These are phyloP conservation scores for Poecile montanus DNA, from an alignment of 2,797 vertebrate species.

Conservation along the genomic window DNA sequence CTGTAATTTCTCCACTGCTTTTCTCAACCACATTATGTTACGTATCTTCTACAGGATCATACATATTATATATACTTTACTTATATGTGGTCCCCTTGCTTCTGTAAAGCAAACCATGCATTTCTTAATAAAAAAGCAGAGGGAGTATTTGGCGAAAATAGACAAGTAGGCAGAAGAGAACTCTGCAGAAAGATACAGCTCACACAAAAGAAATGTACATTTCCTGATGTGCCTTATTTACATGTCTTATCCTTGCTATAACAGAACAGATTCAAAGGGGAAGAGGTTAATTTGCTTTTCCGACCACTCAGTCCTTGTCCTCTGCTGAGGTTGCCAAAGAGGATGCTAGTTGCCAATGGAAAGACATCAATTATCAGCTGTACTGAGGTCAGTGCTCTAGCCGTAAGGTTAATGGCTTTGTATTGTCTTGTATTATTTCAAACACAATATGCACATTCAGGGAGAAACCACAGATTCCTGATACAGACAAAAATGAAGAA, in stretches of 20 bases:
- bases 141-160: neutral
- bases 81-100: neutral
- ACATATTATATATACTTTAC: neutral
- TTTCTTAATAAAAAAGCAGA: neutral
- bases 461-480: slow-evolving; percentile 36
- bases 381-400: slow-evolving; percentile 43
- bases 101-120: neutral
- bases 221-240: slow-evolving; percentile 48
- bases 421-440: slow-evolving; percentile 58
- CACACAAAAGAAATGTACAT: neutral
- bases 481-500: slow-evolving; percentile 15
- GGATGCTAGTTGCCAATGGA: slow-evolving; percentile 56
- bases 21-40: neutral
- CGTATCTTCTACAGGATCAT: neutral
- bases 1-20: neutral
- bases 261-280: slow-evolving; percentile 43
- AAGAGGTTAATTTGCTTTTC: slow-evolving; percentile 68
- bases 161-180: neutral
- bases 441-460: slow-evolving; percentile 53
- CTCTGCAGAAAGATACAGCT: neutral
- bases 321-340: slow-evolving; percentile 41
- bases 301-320: slow-evolving; percentile 34
- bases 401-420: slow-evolving; percentile 51
- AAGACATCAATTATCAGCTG: slow-evolving; percentile 64
- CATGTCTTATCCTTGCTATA: slow-evolving; percentile 8